Percentiles rank a stretch among this genome's conserved stretches.
phyloP scores from a whole-genome alignment of 2,797 vertebrate genomes.

The Lateolabrax maculatus region DNA sequence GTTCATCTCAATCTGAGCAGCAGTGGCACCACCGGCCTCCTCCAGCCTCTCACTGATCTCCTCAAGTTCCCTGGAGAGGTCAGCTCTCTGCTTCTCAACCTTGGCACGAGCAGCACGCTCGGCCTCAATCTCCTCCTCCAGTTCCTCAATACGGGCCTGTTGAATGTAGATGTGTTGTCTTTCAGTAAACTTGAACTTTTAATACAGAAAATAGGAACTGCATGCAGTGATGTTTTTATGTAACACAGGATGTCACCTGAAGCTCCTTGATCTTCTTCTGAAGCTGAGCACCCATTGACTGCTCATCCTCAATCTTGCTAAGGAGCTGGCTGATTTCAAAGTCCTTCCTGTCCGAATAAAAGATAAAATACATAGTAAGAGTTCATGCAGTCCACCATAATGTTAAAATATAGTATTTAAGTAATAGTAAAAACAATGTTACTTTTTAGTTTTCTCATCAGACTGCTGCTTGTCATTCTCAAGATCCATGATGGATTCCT shows the following conservation, averaged over 20 bases:
- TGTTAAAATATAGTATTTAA: too few relatives aligned
- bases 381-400: background rate
- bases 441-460: constrained; percentile 92
- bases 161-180: constrained; percentile 1
- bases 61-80: constrained; percentile 90
- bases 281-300: constrained; percentile 87
- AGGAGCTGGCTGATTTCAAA: constrained; percentile 91
- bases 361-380: background rate
- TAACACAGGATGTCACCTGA: constrained; percentile 81
- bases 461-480: constrained; percentile 90
- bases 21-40: constrained; percentile 89
- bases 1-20: constrained; percentile 90
- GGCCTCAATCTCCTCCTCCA: constrained; percentile 92
- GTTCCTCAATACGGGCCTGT: constrained; percentile 90
- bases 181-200: background rate
- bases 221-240: background rate
- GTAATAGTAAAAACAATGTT: constrained; percentile 28
- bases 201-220: background rate
- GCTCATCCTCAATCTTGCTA: constrained; percentile 91
- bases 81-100: constrained; percentile 88
- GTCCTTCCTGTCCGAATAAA: constrained; percentile 85
- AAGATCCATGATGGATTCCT: constrained; percentile 89
- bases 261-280: constrained; percentile 95
- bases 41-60: constrained; percentile 92
- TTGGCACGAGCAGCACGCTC: constrained; percentile 86